Evolutionary conservation across 2,797 vertebrate species (phyloP).

Genomic region (Buphagus erythrorhynchus): DNA sequence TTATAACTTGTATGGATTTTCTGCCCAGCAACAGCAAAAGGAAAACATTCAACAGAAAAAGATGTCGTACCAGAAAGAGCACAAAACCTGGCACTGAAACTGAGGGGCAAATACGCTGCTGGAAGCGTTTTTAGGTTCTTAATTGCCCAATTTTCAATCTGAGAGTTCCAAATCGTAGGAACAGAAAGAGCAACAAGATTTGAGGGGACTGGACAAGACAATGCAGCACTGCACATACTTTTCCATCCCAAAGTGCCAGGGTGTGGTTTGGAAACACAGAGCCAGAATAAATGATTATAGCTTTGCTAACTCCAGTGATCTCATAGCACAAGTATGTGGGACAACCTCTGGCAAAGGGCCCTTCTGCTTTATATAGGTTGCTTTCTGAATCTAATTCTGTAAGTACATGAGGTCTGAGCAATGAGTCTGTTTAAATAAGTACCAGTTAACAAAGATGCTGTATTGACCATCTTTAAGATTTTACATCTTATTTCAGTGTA

Average conservation of each 20-base stretch:
- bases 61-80: not conserved
- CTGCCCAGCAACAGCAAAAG: conserved; percentile 42
- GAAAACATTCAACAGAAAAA: conserved; percentile 21
- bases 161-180: not conserved
- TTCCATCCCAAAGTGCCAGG: not conserved
- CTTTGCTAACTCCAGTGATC: not conserved
- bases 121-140: not conserved
- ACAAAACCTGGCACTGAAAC: not conserved
- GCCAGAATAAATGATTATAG: not conserved
- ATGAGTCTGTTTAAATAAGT: not conserved
- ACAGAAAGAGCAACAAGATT: not conserved
- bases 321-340: not conserved
- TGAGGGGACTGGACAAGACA: not conserved
- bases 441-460: not conserved
- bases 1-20: conserved; percentile 55
- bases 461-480: not conserved
- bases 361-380: not conserved
- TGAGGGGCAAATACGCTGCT: not conserved
- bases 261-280: not conserved
- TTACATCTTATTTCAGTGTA: not conserved
- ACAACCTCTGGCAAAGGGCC: not conserved
- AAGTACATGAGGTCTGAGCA: not conserved
- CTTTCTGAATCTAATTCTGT: not conserved
- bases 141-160: not conserved
- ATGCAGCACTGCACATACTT: not conserved